Evolutionary conservation across 2,888 invertebrate species (phyloP).

Genomic region (Eupithecia inturbata): DNA sequence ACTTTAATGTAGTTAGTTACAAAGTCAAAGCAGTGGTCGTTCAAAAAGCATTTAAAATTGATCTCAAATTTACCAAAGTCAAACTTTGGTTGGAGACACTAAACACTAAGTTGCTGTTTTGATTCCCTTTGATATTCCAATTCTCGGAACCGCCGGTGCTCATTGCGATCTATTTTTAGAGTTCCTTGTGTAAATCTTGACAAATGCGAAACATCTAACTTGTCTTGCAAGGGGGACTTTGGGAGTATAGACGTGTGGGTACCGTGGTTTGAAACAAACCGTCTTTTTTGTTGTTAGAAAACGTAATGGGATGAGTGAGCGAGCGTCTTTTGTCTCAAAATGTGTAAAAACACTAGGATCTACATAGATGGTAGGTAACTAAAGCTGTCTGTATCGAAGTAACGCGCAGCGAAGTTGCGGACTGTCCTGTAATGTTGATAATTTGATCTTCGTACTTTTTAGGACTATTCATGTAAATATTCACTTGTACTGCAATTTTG

Average conservation of each 20-base stretch:
- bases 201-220: conserved; percentile 71
- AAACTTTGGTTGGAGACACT: conserved; percentile 12
- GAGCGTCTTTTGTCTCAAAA: background rate
- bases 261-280: background rate
- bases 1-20: background rate
- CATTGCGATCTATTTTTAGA: conserved; percentile 42
- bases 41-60: background rate
- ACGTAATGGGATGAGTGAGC: background rate
- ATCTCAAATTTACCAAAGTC: background rate
- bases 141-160: conserved; percentile 36
- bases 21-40: background rate
- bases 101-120: conserved; percentile 27
- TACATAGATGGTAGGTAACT: background rate
- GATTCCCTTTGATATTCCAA: conserved; percentile 40
- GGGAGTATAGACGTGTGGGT: background rate
- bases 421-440: no score
- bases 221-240: conserved; percentile 61
- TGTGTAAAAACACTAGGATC: background rate
- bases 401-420: background rate
- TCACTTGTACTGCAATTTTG: no score
- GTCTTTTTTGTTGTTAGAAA: background rate
- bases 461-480: no score
- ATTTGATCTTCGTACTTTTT: no score
- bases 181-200: conserved; percentile 62
- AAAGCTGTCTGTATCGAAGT: background rate